Evolutionary conservation across 2,113 vertebrate species (phyloP), one percentile per base, ranked within the genome.

Genomic region (Lontra canadensis): DNA sequence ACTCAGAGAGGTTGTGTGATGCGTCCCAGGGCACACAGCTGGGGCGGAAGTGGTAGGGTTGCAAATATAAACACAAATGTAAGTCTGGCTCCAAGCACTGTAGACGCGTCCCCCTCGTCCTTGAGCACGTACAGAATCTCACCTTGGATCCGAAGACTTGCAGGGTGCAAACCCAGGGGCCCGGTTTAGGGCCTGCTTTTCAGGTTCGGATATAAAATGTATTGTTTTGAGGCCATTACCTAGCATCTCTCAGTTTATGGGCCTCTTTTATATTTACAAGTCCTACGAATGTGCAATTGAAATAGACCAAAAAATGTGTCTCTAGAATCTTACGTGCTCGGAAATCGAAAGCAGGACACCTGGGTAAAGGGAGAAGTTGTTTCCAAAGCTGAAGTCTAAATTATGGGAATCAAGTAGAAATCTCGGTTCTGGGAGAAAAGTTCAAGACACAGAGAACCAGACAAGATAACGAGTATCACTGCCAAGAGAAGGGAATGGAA

Each of bases 231-330:
- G 47, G 80, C 88, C 65, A 36, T 97, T 97, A 61, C 6, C 65
- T 90, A 88, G 85, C 71, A 59, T 59, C 59, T 88, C 90, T 84
- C 44, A 1, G 83, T 97, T 97, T 96, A 95, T n/a, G 25, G 21
- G 81, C 34, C 65, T 93, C 95, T 89, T 97, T 97, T 92, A 92
- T 96, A 95, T 96, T 98, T 97, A 97, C 87, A 97, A 96, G 89
- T 85, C 90, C 89, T 84, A 26, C 6, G 85, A 97, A 96, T 52
- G 90, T 86, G 80, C 76, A 74, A 83, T 82, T 95, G 97, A 97
- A 97, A 97, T 26, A 97, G 97, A 97, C 89, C 69, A 36, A 90
- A 95, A 95, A 94, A 96, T 90, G 81, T 85, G 96, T 94, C 80
- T 96, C 84, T 88, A 59, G 94, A 90, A 96, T 79, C 87, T 29